Evolutionary conservation across 2,888 invertebrate species (phyloP).

Genomic region (Arrhopalites spinosus): DNA sequence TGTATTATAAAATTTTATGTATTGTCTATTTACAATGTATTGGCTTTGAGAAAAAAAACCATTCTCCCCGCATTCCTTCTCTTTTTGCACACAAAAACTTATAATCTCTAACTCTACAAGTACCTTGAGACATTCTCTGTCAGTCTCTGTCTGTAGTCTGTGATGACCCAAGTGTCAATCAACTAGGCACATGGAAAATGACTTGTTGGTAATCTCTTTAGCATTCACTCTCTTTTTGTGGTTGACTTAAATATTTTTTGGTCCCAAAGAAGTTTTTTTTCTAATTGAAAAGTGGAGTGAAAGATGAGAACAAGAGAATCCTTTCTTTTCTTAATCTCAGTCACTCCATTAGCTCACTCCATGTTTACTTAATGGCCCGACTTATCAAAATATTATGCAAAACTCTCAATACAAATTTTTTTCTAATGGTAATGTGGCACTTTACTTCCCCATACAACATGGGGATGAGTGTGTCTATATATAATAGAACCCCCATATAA

Average conservation of each 20-base stretch:
- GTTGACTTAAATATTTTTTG: too few relatives aligned
- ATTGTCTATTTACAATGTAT: not conserved
- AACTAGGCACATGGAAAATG: conserved; percentile 16
- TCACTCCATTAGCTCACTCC: conserved; percentile 32
- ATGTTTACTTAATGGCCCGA: conserved; percentile 30
- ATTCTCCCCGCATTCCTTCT: not conserved
- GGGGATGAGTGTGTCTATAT: not conserved
- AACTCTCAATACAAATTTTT: conserved; percentile 11
- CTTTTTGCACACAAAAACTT: not conserved
- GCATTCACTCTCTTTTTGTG: not conserved
- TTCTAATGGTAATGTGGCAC: not conserved
- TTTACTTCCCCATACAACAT: not conserved
- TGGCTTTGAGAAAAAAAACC: not conserved
- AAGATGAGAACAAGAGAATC: conserved; percentile 37
- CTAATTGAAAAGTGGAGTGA: conserved; percentile 42
- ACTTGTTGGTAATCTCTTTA: not conserved
- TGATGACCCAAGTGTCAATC: conserved; percentile 28
- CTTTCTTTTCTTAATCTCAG: conserved; percentile 36
- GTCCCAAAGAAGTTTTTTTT: too few relatives aligned
- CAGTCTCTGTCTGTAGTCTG: not conserved
- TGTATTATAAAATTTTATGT: too few relatives aligned
- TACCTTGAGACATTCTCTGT: too few relatives aligned
- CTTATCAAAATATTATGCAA: conserved; percentile 36
- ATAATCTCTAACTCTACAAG: too few relatives aligned
- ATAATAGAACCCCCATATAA: not conserved